phyloP scores from a whole-genome alignment of 2,888 invertebrate species.

The Limnephilus rhombicus region DNA sequence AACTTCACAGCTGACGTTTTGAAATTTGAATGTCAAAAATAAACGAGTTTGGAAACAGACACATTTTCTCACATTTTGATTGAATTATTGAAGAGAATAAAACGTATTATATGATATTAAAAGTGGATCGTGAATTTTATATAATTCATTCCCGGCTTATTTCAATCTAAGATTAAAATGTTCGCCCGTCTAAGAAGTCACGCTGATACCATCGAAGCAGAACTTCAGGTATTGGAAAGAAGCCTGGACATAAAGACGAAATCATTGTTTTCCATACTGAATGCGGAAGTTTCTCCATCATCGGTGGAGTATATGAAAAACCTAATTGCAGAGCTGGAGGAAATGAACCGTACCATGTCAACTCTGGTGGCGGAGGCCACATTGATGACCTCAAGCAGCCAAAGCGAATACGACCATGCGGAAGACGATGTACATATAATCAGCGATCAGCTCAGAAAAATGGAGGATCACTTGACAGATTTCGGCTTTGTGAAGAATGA shows the following conservation, averaged over 20 bases:
- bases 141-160: not conserved
- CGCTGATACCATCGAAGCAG: slow-evolving; percentile 48
- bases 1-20: not conserved
- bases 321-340: slow-evolving; percentile 44
- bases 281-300: slow-evolving; percentile 38
- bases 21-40: not conserved
- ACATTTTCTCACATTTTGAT: not conserved
- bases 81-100: not conserved
- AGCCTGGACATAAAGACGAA: slow-evolving; percentile 51
- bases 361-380: slow-evolving; percentile 21
- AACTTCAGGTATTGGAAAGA: slow-evolving; percentile 43
- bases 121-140: not conserved
- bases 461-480: slow-evolving; percentile 48
- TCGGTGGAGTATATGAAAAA: slow-evolving; percentile 49
- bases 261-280: slow-evolving; percentile 37
- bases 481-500: slow-evolving; percentile 51
- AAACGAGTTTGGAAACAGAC: not conserved
- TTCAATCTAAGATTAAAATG: slow-evolving; percentile 35
- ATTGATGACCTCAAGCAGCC: slow-evolving; percentile 34
- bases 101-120: not conserved
- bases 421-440: slow-evolving; percentile 23
- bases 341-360: slow-evolving; percentile 33
- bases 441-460: slow-evolving; percentile 37
- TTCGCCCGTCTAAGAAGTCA: slow-evolving; percentile 52
- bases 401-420: slow-evolving; percentile 26